Evolutionary conservation across 2,888 invertebrate genomes (phyloP), one percentile per base, ranked within the genome.

Genomic region (Rhagophthalmus giganteus): DNA sequence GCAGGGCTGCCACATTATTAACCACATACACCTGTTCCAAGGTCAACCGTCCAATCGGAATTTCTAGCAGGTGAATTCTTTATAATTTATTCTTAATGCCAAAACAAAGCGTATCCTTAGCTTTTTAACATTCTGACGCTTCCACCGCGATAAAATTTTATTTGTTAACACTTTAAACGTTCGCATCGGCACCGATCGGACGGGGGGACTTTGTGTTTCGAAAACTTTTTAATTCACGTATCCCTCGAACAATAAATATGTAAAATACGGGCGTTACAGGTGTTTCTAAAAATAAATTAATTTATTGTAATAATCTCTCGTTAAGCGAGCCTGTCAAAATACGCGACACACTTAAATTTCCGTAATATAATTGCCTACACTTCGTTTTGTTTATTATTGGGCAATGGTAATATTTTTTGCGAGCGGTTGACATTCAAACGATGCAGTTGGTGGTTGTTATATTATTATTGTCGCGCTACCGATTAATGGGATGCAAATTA

Each of bases 21-120:
- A 55, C 50, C 42, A 45, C 52, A 49, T 52, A 46, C 65, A 67
- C 67, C 65, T 64, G 67, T 64, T 61, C 42, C 65, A 66, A 67
- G 67, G 67, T 65, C 67, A 64, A 60, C 61, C 58, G 61, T 57
- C 58, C 62, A 62, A 64, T 63, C 54, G 63, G 64, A 63, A 64
- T 64, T 62, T 56, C 54, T 57, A 60, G 65, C 65, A 67, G 67
- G 67, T 67, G 67, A 61, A 66, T 64, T 63, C 55, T 51, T 44
- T 54, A 53, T 60, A 59, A 56, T 60, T 59, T 61, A 60, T 58
- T 58, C 53, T 52, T 54, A 47, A 48, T 57, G 56, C 57, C 57
- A 61, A 60, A 62, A 61, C 58, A 61, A 58, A 62, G 42, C 50
- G 42, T 52, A 52, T 48, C 51, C 40, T 46, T 34, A 20, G 13